Percentiles rank a stretch among this genome's conserved stretches.
Evolutionary conservation across 2,113 vertebrate genomes (phyloP).

Genomic region (Calonectris borealis): DNA sequence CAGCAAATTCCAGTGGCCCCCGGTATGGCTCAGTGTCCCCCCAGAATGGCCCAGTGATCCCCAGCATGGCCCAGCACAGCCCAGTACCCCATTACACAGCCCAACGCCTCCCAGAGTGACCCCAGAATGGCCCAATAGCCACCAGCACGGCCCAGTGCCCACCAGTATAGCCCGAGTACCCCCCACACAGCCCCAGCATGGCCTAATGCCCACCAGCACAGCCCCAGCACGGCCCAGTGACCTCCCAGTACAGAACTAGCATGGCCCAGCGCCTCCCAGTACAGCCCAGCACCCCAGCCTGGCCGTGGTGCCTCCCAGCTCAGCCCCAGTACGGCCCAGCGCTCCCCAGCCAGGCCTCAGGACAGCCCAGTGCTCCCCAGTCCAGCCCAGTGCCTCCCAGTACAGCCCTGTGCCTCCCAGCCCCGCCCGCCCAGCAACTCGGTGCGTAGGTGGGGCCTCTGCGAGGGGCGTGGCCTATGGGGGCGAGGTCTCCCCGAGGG

Average conservation of each 20-base stretch:
- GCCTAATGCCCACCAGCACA: background rate
- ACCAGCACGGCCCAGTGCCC: background rate
- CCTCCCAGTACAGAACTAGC: background rate
- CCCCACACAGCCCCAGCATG: background rate
- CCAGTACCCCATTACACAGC: too few relatives aligned
- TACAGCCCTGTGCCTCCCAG: too few relatives aligned
- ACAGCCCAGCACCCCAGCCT: background rate
- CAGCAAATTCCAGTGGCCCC: background rate
- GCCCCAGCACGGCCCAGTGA: background rate
- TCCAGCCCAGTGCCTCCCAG: background rate
- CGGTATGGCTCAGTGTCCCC: too few relatives aligned
- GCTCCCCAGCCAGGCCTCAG: background rate
- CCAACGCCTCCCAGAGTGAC: background rate
- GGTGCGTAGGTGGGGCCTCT: fast-evolving
- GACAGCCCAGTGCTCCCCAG: background rate
- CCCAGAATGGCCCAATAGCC: fast-evolving
- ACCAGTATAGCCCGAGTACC: background rate
- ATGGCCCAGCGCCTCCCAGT: background rate
- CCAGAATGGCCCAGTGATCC: background rate
- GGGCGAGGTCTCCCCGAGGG: fast-evolving
- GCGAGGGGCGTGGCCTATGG: background rate
- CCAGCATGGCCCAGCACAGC: background rate
- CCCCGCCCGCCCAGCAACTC: background rate
- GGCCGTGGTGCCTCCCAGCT: background rate
- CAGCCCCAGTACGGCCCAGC: background rate